Evolutionary conservation across 2,888 invertebrate genomes (phyloP).

Genomic region (Agrotis exclamationis): DNA sequence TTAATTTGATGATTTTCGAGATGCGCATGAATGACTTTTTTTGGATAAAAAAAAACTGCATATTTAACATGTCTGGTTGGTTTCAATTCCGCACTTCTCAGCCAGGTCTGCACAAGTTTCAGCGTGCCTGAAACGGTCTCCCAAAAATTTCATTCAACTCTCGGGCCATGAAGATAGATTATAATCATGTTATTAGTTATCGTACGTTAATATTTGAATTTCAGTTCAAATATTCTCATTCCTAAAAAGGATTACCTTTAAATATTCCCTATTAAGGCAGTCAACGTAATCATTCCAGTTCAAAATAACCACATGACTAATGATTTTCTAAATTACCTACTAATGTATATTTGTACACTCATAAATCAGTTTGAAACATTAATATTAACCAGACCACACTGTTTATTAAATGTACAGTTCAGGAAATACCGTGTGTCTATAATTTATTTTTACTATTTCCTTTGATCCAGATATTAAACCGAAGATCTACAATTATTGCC

Average conservation of each 20-base stretch:
- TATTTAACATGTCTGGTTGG: too few relatives aligned
- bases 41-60: too few relatives aligned
- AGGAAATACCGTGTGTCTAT: background rate
- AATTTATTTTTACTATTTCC: constrained; percentile 17
- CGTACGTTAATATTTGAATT: too few relatives aligned
- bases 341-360: background rate
- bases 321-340: background rate
- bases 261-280: background rate
- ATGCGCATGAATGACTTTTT: too few relatives aligned
- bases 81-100: too few relatives aligned
- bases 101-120: too few relatives aligned
- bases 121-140: too few relatives aligned
- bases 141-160: too few relatives aligned
- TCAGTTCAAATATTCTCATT: too few relatives aligned
- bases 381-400: constrained; percentile 18
- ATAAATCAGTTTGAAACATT: constrained; percentile 25
- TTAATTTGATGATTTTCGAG: too few relatives aligned
- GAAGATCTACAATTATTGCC: background rate
- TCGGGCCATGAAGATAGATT: too few relatives aligned
- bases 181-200: too few relatives aligned
- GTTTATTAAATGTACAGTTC: constrained; percentile 10
- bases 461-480: constrained; percentile 25
- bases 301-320: background rate
- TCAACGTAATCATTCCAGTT: background rate
- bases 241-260: background rate